These are phyloP conservation scores for Liodrosophila aerea DNA, from an alignment of 2,888 invertebrate genomes.

Conservation along the genomic window DNA sequence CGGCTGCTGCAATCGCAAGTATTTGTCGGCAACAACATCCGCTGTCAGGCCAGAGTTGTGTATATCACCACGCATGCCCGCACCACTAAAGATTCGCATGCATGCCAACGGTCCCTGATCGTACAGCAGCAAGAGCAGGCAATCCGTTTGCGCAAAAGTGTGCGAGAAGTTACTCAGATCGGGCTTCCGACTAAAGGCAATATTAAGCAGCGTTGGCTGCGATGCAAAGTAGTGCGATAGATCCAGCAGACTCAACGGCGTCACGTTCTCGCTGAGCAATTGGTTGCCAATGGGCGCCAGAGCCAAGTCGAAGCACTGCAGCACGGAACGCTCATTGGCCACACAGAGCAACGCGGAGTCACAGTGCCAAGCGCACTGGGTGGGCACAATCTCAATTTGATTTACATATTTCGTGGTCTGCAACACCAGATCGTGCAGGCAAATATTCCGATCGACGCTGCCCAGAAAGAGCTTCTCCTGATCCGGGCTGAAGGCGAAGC, in stretches of 20 bases:
- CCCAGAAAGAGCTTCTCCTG: constrained; percentile 90
- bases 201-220: constrained; percentile 84
- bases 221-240: constrained; percentile 84
- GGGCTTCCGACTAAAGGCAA: constrained; percentile 85
- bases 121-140: constrained; percentile 84
- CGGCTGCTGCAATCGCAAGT: constrained; percentile 85
- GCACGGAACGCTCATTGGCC: constrained; percentile 88
- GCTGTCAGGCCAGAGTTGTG: constrained; percentile 84
- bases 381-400: constrained; percentile 90
- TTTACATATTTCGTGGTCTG: constrained; percentile 88
- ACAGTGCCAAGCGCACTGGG: constrained; percentile 88
- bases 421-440: constrained; percentile 89
- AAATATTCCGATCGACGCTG: constrained; percentile 92
- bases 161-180: constrained; percentile 80
- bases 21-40: constrained; percentile 85
- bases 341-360: constrained; percentile 87
- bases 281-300: constrained; percentile 87
- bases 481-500: constrained; percentile 87
- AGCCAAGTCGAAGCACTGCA: constrained; percentile 90
- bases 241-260: constrained; percentile 86
- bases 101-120: constrained; percentile 86
- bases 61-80: constrained; percentile 82
- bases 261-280: constrained; percentile 86
- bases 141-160: constrained; percentile 83
- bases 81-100: constrained; percentile 84